A percentile compares a stretch with the other conserved stretches of the same genome.
Conservation (phyloP, 1,140 invertebrate species). For the Hypothenemus hampei region DNA sequence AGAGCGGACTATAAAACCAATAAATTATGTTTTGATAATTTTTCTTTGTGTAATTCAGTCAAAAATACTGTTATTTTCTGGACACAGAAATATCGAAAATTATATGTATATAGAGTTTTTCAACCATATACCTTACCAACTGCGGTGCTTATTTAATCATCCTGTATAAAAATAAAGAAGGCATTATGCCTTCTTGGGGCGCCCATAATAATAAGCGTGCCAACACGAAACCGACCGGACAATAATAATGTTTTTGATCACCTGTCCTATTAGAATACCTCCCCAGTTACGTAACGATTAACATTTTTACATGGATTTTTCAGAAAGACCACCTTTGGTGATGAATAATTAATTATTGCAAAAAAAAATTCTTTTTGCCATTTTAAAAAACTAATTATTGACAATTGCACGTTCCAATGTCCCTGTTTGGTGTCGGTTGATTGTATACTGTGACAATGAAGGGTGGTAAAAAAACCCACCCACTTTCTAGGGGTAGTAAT, state of each 20-base stretch:
- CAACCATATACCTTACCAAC: not conserved
- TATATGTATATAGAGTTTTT: no score
- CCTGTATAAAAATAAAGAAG: not conserved
- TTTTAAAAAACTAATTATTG: no score
- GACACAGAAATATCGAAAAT: no score
- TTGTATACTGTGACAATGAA: no score
- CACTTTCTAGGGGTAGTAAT: no score
- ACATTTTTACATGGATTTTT: slow-evolving; percentile 6
- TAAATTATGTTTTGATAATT: not conserved
- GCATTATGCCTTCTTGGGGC: not conserved
- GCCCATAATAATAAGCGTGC: not conserved
- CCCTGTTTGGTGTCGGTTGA: no score
- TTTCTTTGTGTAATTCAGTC: not conserved
- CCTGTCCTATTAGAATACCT: not conserved
- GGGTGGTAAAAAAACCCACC: no score
- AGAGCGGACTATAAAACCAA: not conserved
- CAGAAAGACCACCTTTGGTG: not conserved
- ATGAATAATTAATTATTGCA: not conserved
- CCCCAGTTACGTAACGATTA: slow-evolving; percentile 3
- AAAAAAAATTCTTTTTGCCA: no score
- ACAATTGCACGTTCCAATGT: no score
- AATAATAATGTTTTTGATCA: slow-evolving; percentile 1
- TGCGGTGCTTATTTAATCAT: no score
- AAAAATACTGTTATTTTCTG: not conserved
- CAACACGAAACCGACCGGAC: not conserved